These are phyloP conservation scores for Cephus spinipes DNA, from an alignment of 2,888 invertebrate genomes.

Conservation along the genomic window DNA sequence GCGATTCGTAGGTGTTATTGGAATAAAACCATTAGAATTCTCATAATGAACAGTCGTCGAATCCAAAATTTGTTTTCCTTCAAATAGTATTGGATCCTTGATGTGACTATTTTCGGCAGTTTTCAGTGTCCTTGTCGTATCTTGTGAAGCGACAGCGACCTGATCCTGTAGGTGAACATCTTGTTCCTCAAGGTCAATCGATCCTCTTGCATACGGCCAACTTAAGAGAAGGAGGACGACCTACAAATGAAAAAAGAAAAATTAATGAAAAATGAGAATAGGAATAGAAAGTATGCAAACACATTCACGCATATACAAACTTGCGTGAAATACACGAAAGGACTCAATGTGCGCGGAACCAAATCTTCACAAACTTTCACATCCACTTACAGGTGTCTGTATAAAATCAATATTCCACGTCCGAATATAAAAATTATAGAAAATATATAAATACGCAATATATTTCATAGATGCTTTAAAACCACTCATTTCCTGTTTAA, in stretches of 20 bases:
- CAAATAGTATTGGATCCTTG: not conserved
- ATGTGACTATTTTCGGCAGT: conserved; percentile 5
- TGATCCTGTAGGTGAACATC: conserved; percentile 48
- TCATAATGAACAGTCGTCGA: conserved; percentile 47
- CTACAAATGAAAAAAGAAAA: conserved; percentile 52
- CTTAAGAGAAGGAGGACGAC: conserved; percentile 55
- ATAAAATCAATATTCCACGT: not conserved
- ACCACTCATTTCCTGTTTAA: not conserved
- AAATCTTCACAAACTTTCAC: conserved; percentile 62
- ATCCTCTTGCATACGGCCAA: conserved; percentile 47
- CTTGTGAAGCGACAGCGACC: conserved; percentile 53
- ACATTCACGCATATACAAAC: conserved; percentile 32
- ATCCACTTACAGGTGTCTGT: conserved; percentile 38
- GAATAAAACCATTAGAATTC: conserved; percentile 59
- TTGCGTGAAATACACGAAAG: conserved; percentile 42
- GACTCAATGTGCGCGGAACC: conserved; percentile 64
- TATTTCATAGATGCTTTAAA: not conserved
- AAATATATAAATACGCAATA: not conserved
- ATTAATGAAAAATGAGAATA: conserved; percentile 49
- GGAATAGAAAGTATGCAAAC: conserved; percentile 57
- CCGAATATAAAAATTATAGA: not conserved
- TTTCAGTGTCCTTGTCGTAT: conserved; percentile 11
- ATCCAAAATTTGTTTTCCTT: not conserved
- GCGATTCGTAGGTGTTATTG: conserved; percentile 37
- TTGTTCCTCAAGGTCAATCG: conserved; percentile 32